A percentile compares a stretch with the other conserved stretches of the same genome.
These are phyloP conservation scores for Thera obeliscata DNA, from an alignment of 2,888 invertebrate genomes.

Conservation along the genomic window DNA sequence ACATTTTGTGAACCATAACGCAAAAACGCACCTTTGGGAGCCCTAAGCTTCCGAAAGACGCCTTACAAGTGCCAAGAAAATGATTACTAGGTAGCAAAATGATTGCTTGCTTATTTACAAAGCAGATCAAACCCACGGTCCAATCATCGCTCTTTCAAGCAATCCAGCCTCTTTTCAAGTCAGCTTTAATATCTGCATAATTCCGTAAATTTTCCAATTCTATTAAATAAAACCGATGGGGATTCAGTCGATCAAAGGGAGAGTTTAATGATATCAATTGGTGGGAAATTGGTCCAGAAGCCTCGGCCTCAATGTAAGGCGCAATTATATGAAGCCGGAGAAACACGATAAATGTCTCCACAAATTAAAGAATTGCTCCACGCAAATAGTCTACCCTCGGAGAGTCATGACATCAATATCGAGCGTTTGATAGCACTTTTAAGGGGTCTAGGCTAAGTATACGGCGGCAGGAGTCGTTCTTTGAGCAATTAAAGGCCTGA, in stretches of 20 bases:
- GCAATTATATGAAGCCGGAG: conserved; percentile 77
- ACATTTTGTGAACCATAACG: neutral
- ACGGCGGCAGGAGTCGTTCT: neutral
- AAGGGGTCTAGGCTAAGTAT: conserved; percentile 25
- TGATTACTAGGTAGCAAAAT: conserved; percentile 24
- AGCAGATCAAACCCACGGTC: conserved; percentile 31
- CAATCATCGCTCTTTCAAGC: conserved; percentile 30
- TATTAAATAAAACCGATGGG: conserved; percentile 70
- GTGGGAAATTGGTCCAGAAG: conserved; percentile 69
- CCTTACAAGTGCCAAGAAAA: conserved; percentile 32
- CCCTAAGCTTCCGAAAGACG: conserved; percentile 7
- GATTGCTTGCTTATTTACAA: conserved; percentile 37
- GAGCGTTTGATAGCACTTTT: conserved; percentile 28
- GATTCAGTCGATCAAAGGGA: conserved; percentile 71
- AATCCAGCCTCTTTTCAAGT: conserved; percentile 35
- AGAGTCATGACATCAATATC: conserved; percentile 53
- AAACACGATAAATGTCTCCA: conserved; percentile 73
- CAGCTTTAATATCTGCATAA: conserved; percentile 41
- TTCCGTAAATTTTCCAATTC: conserved; percentile 54
- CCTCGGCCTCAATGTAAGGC: conserved; percentile 52
- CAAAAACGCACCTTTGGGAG: neutral
- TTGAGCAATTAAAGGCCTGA: neutral
- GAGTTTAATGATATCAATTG: conserved; percentile 71
- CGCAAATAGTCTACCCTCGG: conserved; percentile 60
- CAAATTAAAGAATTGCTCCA: conserved; percentile 78